Evolutionary conservation across 2,113 vertebrate species (phyloP), one percentile per base, ranked within the genome.

Genomic region (Erinaceus europaeus): DNA sequence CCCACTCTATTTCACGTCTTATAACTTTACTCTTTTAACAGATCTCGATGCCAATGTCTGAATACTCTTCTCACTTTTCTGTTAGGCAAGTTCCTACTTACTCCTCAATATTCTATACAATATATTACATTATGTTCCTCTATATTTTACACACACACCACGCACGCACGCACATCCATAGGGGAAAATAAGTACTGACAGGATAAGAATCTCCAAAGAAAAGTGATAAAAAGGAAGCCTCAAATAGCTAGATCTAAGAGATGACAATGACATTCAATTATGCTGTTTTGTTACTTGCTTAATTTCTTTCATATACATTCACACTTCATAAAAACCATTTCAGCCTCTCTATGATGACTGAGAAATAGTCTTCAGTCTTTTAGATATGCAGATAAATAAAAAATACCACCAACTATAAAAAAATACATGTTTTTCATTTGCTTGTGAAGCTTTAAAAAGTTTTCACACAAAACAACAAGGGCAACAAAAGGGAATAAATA

Each of bases 241-340:
- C 53, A 72, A 6, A 55, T 40, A 62, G 46, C 38, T 80, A n/a
- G 11, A 88, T 9, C 38, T 61, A 14, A 72, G 9, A n/a, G 17
- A 84, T 20, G 42, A 69, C 23, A 68, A 62, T 36, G 23, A 53
- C 10, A 44, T 79, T 88, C 20, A 68, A 42, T 80, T 76, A 59
- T 6, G 48, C 20, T 6, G 32, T 8, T 0, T 0, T 29, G 65
- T 55, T 79, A 88, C 29, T 67, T 87, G 53, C 10, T 84, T 42
- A 67, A 53, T 15, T 38, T 87, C 27, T 79, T 65, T 82, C 53
- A 65, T 23, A 68, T 11, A 73, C 21, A 59, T 72, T 84, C 83
- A 59, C 7, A 42, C 32, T 77, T 78, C 50, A 75, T 38, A 29
- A 69, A 81, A 88, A 86, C 32, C 34, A 85, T 72, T 88, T 84